These are phyloP conservation scores for Criorhina ranunculi DNA, from an alignment of 2,888 invertebrate genomes.

Conservation along the genomic window DNA sequence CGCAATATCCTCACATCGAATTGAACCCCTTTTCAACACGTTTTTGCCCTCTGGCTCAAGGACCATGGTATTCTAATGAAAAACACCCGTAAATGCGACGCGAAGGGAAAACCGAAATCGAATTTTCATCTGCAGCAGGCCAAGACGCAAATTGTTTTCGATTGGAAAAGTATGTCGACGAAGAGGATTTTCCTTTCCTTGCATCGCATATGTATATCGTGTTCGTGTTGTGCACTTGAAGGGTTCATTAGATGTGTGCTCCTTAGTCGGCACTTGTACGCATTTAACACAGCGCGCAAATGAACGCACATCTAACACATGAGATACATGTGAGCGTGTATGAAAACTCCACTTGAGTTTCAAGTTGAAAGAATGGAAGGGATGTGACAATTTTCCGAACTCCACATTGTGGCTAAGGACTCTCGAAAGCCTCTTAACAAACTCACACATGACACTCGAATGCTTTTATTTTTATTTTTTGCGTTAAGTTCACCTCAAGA, in stretches of 20 bases:
- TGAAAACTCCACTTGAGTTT: slow-evolving; percentile 55
- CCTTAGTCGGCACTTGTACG: slow-evolving; percentile 44
- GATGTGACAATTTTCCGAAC: slow-evolving; percentile 70
- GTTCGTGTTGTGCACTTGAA: slow-evolving; percentile 71
- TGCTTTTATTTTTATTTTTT: slow-evolving; percentile 56
- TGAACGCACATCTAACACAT: slow-evolving; percentile 44
- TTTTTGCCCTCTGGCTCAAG: slow-evolving; percentile 27
- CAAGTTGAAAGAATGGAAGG: slow-evolving; percentile 22
- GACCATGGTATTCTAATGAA: slow-evolving; percentile 1
- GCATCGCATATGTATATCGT: slow-evolving; percentile 16
- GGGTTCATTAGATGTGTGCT: slow-evolving; percentile 62
- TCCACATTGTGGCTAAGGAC: slow-evolving; percentile 47
- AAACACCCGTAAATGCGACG: slow-evolving; percentile 19
- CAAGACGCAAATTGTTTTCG: slow-evolving; percentile 73
- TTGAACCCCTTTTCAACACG: slow-evolving; percentile 12
- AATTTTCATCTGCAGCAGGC: slow-evolving; percentile 69
- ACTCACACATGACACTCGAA: slow-evolving; percentile 73
- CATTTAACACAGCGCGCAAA: slow-evolving; percentile 45
- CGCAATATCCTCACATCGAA: slow-evolving; percentile 6
- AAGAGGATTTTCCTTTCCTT: neutral
- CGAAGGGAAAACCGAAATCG: slow-evolving; percentile 50
- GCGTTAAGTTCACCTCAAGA: slow-evolving; percentile 71
- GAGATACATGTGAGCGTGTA: slow-evolving; percentile 3
- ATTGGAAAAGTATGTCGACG: slow-evolving; percentile 71
- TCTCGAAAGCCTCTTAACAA: slow-evolving; percentile 61